Base-by-base conservation (phyloP, 2,888 invertebrate genomes). In the Hydroisotoma schaefferi region DNA sequence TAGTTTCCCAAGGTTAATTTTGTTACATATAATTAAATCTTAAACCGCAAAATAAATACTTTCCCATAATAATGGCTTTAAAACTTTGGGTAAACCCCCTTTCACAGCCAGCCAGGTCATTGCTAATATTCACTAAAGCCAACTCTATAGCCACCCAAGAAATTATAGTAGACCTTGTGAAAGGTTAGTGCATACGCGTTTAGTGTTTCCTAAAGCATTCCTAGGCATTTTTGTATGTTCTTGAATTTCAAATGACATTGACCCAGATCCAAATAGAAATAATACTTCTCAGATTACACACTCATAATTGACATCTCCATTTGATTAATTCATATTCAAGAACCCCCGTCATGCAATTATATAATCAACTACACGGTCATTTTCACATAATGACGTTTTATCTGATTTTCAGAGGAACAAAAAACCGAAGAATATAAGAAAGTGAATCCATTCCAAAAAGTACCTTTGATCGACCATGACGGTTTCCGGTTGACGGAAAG, bases 391-490 rank as follows among this genome's bases (percentile, higher is more conserved):
- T n/a, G n/a, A n/a, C n/a, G n/a, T n/a, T n/a, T n/a, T n/a, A n/a
- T n/a, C n/a, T n/a, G n/a, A 5, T 29, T 10, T 57, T 27, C 28
- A 65, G 65, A 60, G 12, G 59, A 59, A 23, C 64, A 65, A 26
- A 52, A 46, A 10, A 48, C 46, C 15, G 54, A 61, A 12, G 61
- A 59, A 18, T 59, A 65, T 29, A 52, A 47, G 3, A 57, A 65
- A 44, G 53, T 65, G 1, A 58, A 61, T 29, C 65, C 59, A 12
- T 26, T 56, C n/a, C 53, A 59, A 43, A 65, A 65, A 47, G 57
- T 65, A 12, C 64, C 64, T 40, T 59, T 54, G 46, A 65, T 65
- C 27, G 38, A 59, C 37, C 61, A 65, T 52, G 47, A 65, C 29
- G 65, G 61, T 22, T 65, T 65, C 46, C 43, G 52, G 5, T 56